Conservation (phyloP, 1,140 invertebrate species). For the Leguminivora glycinivorella region DNA sequence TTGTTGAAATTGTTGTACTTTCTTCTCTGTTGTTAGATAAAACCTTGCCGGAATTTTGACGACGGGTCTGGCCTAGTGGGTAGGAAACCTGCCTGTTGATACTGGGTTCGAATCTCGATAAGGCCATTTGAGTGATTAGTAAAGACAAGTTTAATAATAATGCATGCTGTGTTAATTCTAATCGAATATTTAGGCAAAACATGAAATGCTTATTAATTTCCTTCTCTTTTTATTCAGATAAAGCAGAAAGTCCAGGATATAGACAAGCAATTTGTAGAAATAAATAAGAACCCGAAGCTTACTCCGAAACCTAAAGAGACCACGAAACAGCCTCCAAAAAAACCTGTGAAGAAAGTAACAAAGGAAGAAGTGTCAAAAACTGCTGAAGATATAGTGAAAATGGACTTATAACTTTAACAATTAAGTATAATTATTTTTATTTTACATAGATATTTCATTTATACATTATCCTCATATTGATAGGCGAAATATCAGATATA, state of each 20-base stretch:
- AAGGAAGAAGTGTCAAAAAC: conserved; percentile 62
- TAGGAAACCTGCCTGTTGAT: too few relatives aligned
- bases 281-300: conserved; percentile 52
- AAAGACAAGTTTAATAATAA: too few relatives aligned
- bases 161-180: not conserved
- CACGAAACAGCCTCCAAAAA: conserved; percentile 46
- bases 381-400: conserved; percentile 59
- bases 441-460: not conserved
- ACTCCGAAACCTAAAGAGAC: conserved; percentile 39
- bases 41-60: too few relatives aligned
- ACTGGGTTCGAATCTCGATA: too few relatives aligned
- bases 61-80: too few relatives aligned
- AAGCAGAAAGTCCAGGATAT: conserved; percentile 71
- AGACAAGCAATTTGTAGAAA: conserved; percentile 65
- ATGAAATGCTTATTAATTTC: not conserved
- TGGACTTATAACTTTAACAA: conserved; percentile 57
- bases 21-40: not conserved
- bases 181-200: not conserved
- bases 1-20: not conserved
- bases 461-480: too few relatives aligned
- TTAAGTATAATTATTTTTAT: not conserved
- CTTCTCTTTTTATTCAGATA: conserved; percentile 49
- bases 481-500: too few relatives aligned
- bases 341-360: conserved; percentile 50
- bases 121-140: too few relatives aligned